Base-by-base conservation (phyloP, 1,140 invertebrate genomes). In the Nasonia longicornis region DNA sequence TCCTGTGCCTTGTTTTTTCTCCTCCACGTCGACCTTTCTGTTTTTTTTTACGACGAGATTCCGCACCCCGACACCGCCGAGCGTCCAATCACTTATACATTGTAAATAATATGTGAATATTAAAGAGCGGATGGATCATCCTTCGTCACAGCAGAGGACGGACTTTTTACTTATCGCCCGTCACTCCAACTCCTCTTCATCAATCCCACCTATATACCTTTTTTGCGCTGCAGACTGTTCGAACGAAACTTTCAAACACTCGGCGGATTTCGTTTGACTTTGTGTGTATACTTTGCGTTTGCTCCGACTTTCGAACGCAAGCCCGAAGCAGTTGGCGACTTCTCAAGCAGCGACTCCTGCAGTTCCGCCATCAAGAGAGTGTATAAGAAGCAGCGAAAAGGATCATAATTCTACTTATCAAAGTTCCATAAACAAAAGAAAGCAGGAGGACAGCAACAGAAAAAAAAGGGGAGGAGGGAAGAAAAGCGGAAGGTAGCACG, bases 31-130 rank as follows among this genome's bases (percentile, higher is more conserved):
- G 48, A 52, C 48, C 12, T 14, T 52, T 52, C 16, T 52, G 16
- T 14, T 48, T 48, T 52, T 48, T 52, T 52, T 52, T 20, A 20
- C 48, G 2, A 16, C 48, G 48, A 8, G 48, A 52, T 52, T 52
- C 12, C 2, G 63, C 63, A n/a, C 22, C 6, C 35, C 29, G 67
- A 1, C 8, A 29, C 67, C 11, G 7, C 31, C 10, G 1, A 12
- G 12, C 26, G 12, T 14, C 67, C 26, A 29, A 29, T 29, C 35
- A 71, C n/a, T 42, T 26, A 26, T 52, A 48, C 26, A 45, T 26
- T 73, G 42, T 73, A 73, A 48, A 74, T 74, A 58, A 58, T 74
- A 58, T 74, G 48, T 74, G 72, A 74, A 74, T 74, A 72, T 16
- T 52, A 74, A 58, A 29, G 16, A 58, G 58, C 22, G 72, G 2